Base-by-base conservation (phyloP, 2,888 invertebrate genomes). In the Pristionchus maxplancki region DNA sequence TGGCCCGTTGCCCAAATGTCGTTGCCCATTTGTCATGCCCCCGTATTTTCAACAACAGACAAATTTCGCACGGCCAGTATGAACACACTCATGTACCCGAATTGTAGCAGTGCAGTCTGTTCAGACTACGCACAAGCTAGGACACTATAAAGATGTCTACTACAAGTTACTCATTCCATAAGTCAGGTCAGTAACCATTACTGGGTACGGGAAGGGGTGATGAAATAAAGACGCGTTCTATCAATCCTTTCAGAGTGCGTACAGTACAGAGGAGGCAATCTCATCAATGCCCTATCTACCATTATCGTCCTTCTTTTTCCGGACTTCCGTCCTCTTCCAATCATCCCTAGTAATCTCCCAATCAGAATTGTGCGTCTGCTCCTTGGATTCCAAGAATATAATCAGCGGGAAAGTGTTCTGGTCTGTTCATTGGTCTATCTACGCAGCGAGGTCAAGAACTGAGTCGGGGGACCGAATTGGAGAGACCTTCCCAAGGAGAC, bases 301-400 rank as follows among this genome's bases (percentile, higher is more conserved):
- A 67, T 67, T 13, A 67, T 15, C 31, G 31, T 31, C 31, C 64
- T 64, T 31, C 50, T 58, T 24, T 3, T 58, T 58, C 58, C 64
- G 64, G 64, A 67, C 64, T 34, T 67, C 64, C 64, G 34, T 34
- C 31, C 64, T 31, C 31, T 67, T 67, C 64, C 64, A 67, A 67
- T 34, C 31, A 31, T 67, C 64, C 64, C 28, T 28, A 3, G 9
- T 58, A n/a, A 58, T 58, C 58, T 34, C 31, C 64, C 31, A 11
- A 67, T 31, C 64, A 31, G 11, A 1, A 67, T 15, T 67, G 20
- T 37, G 34, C 37, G 71, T 9, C 17, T 20, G 15, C 71, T 40
- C 71, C 71, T 15, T 20, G 37, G 17, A 71, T 67, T 67, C 64
- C 15, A 67, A 67, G 64, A 67, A 67, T 31, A 13, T 31, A 67